Conservation (phyloP, 2,797 vertebrate genomes). For the Potorous gilbertii region DNA sequence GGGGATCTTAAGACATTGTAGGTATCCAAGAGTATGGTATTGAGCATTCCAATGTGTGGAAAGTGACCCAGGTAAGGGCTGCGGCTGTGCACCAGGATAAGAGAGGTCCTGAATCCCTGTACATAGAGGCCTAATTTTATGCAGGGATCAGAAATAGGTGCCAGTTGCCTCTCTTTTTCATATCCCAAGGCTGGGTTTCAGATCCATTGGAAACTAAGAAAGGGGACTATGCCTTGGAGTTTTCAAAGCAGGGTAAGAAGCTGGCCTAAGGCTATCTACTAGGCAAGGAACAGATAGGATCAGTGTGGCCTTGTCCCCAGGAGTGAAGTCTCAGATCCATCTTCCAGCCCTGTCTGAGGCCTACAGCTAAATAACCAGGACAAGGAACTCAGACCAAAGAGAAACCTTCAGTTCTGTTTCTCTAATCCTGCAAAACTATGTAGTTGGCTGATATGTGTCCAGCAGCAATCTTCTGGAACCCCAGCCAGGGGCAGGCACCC, state of each 20-base stretch:
- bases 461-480: background rate
- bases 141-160: background rate
- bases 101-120: background rate
- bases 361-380: background rate
- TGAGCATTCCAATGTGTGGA: background rate
- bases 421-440: background rate
- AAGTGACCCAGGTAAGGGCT: background rate
- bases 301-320: background rate
- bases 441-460: background rate
- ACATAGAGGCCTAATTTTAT: background rate
- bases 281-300: background rate
- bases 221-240: background rate
- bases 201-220: background rate
- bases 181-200: background rate
- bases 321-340: background rate
- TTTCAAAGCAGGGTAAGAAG: background rate
- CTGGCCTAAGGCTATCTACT: background rate
- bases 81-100: background rate
- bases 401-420: background rate
- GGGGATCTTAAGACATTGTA: background rate
- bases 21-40: background rate
- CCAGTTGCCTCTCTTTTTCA: background rate
- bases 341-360: background rate
- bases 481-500: background rate
- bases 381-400: background rate